phyloP scores from a whole-genome alignment of 2,888 invertebrate genomes.

The Zygothrica quintamaculata region DNA sequence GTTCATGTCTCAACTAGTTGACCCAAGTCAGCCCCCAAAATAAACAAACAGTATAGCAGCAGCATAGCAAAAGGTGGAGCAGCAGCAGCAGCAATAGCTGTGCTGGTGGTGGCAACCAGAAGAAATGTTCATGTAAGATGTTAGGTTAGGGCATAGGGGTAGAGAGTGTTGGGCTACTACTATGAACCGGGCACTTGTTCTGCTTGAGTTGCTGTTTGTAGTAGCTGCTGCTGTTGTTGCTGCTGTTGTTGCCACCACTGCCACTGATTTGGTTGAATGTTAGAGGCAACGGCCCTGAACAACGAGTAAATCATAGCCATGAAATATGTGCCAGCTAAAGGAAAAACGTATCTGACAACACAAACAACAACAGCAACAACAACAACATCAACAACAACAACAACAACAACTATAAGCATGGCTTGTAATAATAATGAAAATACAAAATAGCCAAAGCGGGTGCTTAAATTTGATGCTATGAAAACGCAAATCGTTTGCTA shows the following conservation, averaged over 20 bases:
- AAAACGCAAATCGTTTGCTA: slow-evolving; percentile 52
- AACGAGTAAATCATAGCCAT: slow-evolving; percentile 79
- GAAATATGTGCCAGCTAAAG: slow-evolving; percentile 73
- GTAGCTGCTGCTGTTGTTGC: slow-evolving; percentile 32
- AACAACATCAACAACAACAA: slow-evolving; percentile 6
- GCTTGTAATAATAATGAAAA: slow-evolving; percentile 74
- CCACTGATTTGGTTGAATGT: slow-evolving; percentile 25
- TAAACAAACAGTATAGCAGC: slow-evolving; percentile 60
- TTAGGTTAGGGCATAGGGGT: slow-evolving; percentile 5
- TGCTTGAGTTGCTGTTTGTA: slow-evolving; percentile 65
- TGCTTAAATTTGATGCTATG: slow-evolving; percentile 64
- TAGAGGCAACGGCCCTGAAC: slow-evolving; percentile 73
- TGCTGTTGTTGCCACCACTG: slow-evolving; percentile 25
- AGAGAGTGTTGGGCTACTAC: slow-evolving; percentile 27
- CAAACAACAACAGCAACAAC: slow-evolving; percentile 20
- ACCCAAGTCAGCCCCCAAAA: slow-evolving; percentile 71
- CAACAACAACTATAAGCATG: slow-evolving; percentile 26
- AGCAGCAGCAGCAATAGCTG: too few relatives aligned
- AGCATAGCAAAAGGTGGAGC: slow-evolving; percentile 15
- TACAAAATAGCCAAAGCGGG: slow-evolving; percentile 62
- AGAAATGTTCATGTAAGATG: slow-evolving; percentile 3
- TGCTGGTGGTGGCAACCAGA: slow-evolving; percentile 1
- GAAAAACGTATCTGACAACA: slow-evolving; percentile 47
- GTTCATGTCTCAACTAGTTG: slow-evolving; percentile 80
- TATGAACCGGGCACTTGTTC: slow-evolving; percentile 69